Base-by-base conservation (phyloP, 2,797 vertebrate species). In the Acanthurus tractus region DNA sequence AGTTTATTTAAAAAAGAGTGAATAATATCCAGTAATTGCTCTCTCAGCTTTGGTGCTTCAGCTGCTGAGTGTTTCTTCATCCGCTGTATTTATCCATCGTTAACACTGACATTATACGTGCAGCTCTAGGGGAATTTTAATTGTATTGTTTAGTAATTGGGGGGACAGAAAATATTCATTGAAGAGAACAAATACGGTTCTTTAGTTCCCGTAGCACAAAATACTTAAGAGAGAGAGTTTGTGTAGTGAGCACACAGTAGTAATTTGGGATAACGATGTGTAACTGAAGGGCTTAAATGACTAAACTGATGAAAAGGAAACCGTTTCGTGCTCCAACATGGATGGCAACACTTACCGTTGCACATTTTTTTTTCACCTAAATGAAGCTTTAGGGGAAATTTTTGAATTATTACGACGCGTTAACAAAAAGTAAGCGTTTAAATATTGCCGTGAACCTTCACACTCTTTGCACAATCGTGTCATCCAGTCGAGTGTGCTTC, bases 381-480 rank as follows among this genome's bases (percentile, higher is more conserved):
- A 52, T 50, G n/a, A 6, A 58, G 42, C 57, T 75, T 66, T 40
- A 34, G 53, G 62, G 18, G 6, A 3, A 46, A 67, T 55, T 25
- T 49, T 22, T 52, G 61, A 18, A 55, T 10, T 4, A 46, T 77
- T 50, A 62, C 34, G 22, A 15, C 3, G 13, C 23, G 63, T 38
- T 20, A 20, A 78, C 6, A 52, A 65, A 66, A 66, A 40, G 9
- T 58, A 56, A 68, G 62, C 13, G 3, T 55, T 63, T 65, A 42
- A 83, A 70, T 42, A 55, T 82, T 72, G 55, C 63, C 57, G 63
- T 45, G 53, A 75, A 79, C 66, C 81, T 64, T 74, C 57, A 59
- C 63, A 50, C 64, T 50, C 52, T 65, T 53, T 15, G 25, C 54
- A 71, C 44, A 36, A 55, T 81, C 74, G 4, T 63, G 67, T 66